Conservation (phyloP, 2,113 vertebrate genomes). For the human (Homo sapiens) region DNA sequence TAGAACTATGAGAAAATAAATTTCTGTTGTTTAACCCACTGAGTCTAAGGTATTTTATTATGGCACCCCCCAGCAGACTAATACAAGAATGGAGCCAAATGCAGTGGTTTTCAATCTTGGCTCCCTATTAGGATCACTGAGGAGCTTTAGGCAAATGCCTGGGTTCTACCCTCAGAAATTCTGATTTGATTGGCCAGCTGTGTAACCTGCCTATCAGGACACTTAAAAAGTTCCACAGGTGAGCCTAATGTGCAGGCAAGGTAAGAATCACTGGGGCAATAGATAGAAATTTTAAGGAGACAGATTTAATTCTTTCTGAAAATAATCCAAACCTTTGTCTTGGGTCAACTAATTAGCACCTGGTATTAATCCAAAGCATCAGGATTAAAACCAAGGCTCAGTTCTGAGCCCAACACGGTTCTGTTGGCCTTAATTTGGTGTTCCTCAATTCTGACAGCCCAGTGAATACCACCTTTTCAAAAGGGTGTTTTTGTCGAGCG, state of each 20-base stretch:
- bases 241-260: not conserved
- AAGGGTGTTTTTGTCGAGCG: conserved; percentile 67
- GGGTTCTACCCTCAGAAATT: not conserved
- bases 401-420: not conserved
- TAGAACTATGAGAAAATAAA: not conserved
- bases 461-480: conserved; percentile 63
- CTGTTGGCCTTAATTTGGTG: conserved; percentile 56
- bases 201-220: not conserved
- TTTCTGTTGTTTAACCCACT: not conserved
- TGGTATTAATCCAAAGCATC: conserved; percentile 41
- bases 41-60: not conserved
- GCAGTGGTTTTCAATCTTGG: not conserved
- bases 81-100: not conserved
- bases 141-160: not conserved
- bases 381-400: not conserved
- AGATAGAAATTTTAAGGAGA: not conserved
- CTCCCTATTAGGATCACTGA: not conserved
- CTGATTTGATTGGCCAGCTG: not conserved
- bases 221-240: not conserved
- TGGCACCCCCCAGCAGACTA: not conserved
- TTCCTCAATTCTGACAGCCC: conserved; percentile 45
- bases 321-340: not conserved
- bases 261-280: not conserved
- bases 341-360: conserved; percentile 34
- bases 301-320: not conserved